phyloP scores from a whole-genome alignment of 2,888 invertebrate genomes.

The Andrena trimmerana region DNA sequence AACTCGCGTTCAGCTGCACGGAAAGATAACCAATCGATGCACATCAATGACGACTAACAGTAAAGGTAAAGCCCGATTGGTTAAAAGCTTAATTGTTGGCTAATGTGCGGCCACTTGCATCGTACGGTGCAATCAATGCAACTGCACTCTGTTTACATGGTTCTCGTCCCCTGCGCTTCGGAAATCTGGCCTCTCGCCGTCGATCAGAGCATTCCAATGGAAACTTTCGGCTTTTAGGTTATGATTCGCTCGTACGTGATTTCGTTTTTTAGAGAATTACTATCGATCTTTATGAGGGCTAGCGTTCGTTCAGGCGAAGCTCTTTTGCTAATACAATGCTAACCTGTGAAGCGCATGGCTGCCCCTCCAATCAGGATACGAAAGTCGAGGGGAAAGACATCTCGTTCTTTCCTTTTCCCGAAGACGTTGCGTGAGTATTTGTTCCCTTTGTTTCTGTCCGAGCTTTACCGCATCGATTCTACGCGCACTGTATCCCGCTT shows the following conservation, averaged over 20 bases:
- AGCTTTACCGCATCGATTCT: not conserved
- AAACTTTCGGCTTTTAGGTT: constrained; percentile 55
- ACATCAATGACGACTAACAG: constrained; percentile 6
- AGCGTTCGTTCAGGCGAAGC: not conserved
- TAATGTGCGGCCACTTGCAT: constrained; percentile 12
- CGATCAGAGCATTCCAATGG: not conserved
- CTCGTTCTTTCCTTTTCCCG: constrained; percentile 68
- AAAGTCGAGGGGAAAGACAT: constrained; percentile 62
- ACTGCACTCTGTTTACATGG: constrained; percentile 9
- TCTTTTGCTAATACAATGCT: constrained; percentile 49
- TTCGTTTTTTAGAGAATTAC: not conserved
- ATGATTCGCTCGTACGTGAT: constrained; percentile 34
- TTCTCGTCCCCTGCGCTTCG: not conserved
- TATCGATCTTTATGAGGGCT: constrained; percentile 18
- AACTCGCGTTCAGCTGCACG: not conserved
- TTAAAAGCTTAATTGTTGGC: constrained; percentile 1
- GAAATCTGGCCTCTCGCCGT: not conserved
- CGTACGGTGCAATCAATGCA: constrained; percentile 3
- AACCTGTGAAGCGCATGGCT: constrained; percentile 60
- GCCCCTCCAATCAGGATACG: constrained; percentile 64
- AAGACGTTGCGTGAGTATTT: constrained; percentile 66
- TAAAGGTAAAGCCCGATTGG: constrained; percentile 13
- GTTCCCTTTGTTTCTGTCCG: not conserved
- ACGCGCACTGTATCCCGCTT: constrained; percentile 14
- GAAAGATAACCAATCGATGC: constrained; percentile 14